Evolutionary conservation across 2,113 vertebrate species (phyloP).

Genomic region (Hemiscyllium ocellatum): DNA sequence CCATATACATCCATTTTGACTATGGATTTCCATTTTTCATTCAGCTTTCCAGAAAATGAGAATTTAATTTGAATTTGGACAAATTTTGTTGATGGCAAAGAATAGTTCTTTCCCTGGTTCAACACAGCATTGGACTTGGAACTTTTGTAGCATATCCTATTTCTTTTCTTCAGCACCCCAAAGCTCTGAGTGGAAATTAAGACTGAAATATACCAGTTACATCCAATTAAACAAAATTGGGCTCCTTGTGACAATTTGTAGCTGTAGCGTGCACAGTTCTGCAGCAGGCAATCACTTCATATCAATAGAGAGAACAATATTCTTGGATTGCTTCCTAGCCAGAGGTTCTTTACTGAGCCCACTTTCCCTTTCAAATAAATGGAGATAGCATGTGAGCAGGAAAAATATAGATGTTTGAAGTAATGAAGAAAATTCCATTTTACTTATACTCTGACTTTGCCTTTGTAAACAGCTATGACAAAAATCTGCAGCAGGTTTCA

Average conservation of each 20-base stretch:
- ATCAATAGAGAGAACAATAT: background rate
- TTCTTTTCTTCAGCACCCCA: background rate
- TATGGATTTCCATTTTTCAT: background rate
- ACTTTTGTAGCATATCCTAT: background rate
- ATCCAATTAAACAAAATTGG: background rate
- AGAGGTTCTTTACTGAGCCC: background rate
- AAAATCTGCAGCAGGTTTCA: background rate
- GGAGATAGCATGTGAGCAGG: background rate
- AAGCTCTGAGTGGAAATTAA: background rate
- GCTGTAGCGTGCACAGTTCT: background rate
- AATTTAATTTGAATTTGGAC: background rate
- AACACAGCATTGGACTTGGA: background rate
- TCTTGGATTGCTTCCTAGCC: background rate
- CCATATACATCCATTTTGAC: background rate
- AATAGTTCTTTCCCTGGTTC: background rate
- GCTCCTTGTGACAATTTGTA: background rate
- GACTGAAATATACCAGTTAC: background rate
- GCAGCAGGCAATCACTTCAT: background rate
- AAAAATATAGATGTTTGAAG: background rate
- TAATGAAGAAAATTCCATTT: background rate
- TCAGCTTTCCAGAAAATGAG: constrained; percentile 7
- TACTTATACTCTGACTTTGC: background rate
- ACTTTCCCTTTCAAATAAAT: background rate
- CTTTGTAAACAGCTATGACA: background rate
- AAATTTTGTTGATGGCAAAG: background rate